Percentiles rank a stretch among this genome's conserved stretches.
phyloP scores from a whole-genome alignment of 2,888 invertebrate species.

The Meiosimyza decipiens region DNA sequence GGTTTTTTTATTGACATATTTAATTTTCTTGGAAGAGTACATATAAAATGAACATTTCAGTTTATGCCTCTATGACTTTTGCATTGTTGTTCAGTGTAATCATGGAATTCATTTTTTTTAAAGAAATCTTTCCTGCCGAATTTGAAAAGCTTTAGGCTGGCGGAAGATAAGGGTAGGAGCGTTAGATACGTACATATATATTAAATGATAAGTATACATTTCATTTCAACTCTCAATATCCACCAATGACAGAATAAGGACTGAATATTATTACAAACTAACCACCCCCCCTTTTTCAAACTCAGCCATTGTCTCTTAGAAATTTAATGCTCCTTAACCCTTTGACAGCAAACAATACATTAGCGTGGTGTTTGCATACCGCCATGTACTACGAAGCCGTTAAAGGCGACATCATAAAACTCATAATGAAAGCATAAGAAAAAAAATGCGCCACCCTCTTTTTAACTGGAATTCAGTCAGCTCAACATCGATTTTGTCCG shows the following conservation, averaged over 20 bases:
- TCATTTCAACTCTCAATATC: too few species aligned
- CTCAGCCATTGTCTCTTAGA: neutral
- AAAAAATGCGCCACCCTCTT: conserved; percentile 14
- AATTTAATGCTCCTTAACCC: conserved; percentile 1
- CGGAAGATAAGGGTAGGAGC: too few species aligned
- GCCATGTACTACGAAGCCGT: neutral
- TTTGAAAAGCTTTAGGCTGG: too few species aligned
- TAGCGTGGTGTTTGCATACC: neutral
- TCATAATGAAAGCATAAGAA: conserved; percentile 14
- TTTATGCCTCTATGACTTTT: too few species aligned
- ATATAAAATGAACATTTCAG: too few species aligned
- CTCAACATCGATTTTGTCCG: neutral
- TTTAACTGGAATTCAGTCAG: neutral
- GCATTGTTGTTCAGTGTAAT: too few species aligned
- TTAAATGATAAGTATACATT: too few species aligned
- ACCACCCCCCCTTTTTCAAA: neutral
- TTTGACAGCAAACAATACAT: neutral
- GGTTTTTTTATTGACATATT: too few species aligned
- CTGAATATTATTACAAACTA: neutral
- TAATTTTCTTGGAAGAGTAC: too few species aligned
- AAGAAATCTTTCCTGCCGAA: too few species aligned
- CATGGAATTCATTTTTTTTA: too few species aligned
- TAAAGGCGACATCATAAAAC: conserved; percentile 13
- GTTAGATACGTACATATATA: too few species aligned
- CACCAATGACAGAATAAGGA: neutral